These are phyloP conservation scores for Formica selysi DNA, from an alignment of 1,140 invertebrate genomes.

Conservation along the genomic window DNA sequence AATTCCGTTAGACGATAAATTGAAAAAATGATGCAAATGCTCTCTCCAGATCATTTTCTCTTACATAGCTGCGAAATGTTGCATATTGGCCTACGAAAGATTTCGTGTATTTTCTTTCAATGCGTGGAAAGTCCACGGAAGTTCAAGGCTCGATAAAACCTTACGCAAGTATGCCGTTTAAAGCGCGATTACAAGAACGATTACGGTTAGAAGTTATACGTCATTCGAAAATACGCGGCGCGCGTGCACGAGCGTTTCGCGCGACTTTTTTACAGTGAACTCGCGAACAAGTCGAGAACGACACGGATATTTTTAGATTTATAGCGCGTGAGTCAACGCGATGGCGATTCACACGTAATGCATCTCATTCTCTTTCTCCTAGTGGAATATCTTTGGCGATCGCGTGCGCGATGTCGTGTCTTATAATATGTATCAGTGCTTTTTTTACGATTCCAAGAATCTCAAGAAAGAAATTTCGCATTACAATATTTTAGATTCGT, in stretches of 20 bases:
- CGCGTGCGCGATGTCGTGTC: neutral
- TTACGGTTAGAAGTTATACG: slow-evolving; percentile 23
- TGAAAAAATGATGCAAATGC: too few relatives aligned
- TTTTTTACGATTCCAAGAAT: too few relatives aligned
- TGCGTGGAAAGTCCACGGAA: neutral
- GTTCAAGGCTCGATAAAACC: slow-evolving; percentile 28
- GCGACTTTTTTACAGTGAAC: slow-evolving; percentile 20
- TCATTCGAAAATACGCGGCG: neutral
- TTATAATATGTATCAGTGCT: neutral
- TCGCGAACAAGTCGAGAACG: slow-evolving; percentile 27
- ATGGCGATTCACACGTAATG: slow-evolving; percentile 64
- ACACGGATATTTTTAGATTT: slow-evolving; percentile 72
- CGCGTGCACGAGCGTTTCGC: neutral
- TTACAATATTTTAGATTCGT: slow-evolving; percentile 1
- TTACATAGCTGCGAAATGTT: neutral
- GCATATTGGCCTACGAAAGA: neutral
- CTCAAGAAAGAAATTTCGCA: neutral
- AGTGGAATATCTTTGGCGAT: slow-evolving; percentile 34
- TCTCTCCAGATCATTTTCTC: too few relatives aligned
- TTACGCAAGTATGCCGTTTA: slow-evolving; percentile 16
- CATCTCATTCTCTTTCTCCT: slow-evolving; percentile 59
- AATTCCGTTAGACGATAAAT: too few relatives aligned
- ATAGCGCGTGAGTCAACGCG: slow-evolving; percentile 67
- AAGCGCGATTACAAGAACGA: slow-evolving; percentile 56
- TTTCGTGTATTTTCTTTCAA: neutral